Base-by-base conservation (phyloP, 2,797 vertebrate species). In the Hozukius guyotensis region DNA sequence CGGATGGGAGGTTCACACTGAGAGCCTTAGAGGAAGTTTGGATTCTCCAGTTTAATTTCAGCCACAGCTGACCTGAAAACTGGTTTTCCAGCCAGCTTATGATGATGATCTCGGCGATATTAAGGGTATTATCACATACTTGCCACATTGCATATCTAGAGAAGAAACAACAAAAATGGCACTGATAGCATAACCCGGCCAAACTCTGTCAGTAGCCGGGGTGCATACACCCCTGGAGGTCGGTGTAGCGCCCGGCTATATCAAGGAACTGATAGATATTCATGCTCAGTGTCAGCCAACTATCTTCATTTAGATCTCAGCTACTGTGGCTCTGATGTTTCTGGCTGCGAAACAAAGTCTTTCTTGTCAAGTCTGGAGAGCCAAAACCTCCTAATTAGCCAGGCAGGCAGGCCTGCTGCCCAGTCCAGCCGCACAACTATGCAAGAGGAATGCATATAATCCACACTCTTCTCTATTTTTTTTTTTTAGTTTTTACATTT, bases 371-470 rank as follows among this genome's bases (percentile, higher is more conserved):
- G 82, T 84, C 84, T 83, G 78, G 80, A 86, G 83, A 91, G 85
- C 87, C 85, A 84, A 64, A 90, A 88, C 83, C 81, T 93, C 84
- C 86, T 87, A 85, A 90, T 92, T 78, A 88, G 76, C 86, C 91
- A 87, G 90, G 81, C 87, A 85, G 89, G 93, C 90, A 77, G 94
- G 92, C 92, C 91, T 90, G 90, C 88, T 89, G 90, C 90, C 91
- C 88, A 89, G 87, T 91, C 85, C 88, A 94, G 94, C 93, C 88
- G 85, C 91, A 91, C 87, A 96, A 96, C 96, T 97, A 97, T 97
- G 96, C 96, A 96, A 96, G 94, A 93, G 92, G 93, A 95, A 95
- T 94, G 94, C 95, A 95, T 94, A 94, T 86, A 92, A 94, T 95
- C 88, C 89, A 92, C 83, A 73, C 82, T 75, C 42, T 67, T 69